Evolutionary conservation across 1,140 invertebrate species (phyloP), one percentile per base, ranked within the genome.

Genomic region (Vanessa atalanta): DNA sequence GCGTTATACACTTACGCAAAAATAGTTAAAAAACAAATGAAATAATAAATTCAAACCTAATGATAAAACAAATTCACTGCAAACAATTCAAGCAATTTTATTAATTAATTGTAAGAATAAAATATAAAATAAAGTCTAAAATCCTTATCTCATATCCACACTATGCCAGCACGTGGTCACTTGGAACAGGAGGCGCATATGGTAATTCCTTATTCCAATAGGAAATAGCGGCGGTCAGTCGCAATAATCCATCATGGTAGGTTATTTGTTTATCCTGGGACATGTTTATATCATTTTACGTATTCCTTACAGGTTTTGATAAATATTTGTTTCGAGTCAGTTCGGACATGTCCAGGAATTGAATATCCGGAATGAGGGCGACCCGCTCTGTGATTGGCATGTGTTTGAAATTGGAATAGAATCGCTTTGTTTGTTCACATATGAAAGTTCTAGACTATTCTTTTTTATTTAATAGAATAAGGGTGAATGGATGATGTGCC

Each of bases 161-260:
- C 53, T 73, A 65, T 3, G 0, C 14, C 12, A 69, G 23, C 75
- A 48, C 16, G 37, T 76, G 79, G 75, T 78, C 83, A 74, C 79
- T 70, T 69, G 61, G 80, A 77, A 68, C 76, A 81, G 79, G 86
- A 87, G 88, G 74, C 90, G 86, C 90, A 92, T 92, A 92, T 92
- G 90, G 90, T 92, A 91, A 92, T 92, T 90, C 81, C 90, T 90
- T 92, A 91, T 89, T 89, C 88, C 89, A 88, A 92, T 90, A 92
- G 88, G 88, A 92, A 91, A 90, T 90, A 88, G 89, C 86, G 84
- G 88, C 88, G 90, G 90, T 92, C 90, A 91, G 81, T 89, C 82
- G 89, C 90, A 92, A 92, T 92, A 92, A 92, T 92, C 90, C 89
- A 92, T 92, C 90, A 92, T 86, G 83, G 79, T 76, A 73, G 80